A percentile compares a stretch with the other conserved stretches of the same genome.
phyloP scores from a whole-genome alignment of 2,113 vertebrate species.

The Poicephalus meyeri region DNA sequence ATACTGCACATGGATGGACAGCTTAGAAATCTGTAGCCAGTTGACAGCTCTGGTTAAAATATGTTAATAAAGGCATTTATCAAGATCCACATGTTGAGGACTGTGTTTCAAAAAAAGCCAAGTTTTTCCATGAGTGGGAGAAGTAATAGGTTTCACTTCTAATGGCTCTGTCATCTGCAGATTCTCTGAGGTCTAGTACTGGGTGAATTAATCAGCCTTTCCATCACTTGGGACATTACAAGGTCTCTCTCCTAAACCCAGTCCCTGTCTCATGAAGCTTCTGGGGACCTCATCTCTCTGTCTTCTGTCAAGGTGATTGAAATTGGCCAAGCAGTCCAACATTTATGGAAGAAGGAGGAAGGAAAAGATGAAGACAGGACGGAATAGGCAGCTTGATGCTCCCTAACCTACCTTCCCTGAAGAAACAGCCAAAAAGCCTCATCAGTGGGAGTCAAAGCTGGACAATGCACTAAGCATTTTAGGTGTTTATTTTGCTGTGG shows the following conservation, averaged over 20 bases:
- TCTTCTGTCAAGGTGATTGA: not conserved
- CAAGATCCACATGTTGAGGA: not conserved
- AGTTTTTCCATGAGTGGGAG: not conserved
- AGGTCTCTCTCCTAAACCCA: not conserved
- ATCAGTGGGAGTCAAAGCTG: not conserved
- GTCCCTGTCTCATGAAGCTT: not conserved
- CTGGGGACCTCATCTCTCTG: not conserved
- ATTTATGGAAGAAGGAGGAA: not conserved
- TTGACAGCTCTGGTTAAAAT: not conserved
- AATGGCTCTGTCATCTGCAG: not conserved
- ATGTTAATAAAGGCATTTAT: not conserved
- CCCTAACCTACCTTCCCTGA: not conserved
- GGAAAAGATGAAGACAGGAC: not conserved
- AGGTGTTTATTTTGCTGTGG: not conserved
- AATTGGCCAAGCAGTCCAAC: not conserved
- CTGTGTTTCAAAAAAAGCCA: not conserved
- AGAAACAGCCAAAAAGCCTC: not conserved
- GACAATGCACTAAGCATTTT: not conserved
- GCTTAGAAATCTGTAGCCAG: not conserved
- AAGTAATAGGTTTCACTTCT: not conserved
- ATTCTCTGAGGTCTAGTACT: not conserved
- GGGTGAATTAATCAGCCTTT: not conserved
- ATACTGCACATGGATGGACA: not conserved
- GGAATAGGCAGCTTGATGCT: not conserved
- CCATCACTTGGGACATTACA: rapidly evolving